Base-by-base conservation (phyloP, 2,797 vertebrate genomes). In the Artibeus lituratus region DNA sequence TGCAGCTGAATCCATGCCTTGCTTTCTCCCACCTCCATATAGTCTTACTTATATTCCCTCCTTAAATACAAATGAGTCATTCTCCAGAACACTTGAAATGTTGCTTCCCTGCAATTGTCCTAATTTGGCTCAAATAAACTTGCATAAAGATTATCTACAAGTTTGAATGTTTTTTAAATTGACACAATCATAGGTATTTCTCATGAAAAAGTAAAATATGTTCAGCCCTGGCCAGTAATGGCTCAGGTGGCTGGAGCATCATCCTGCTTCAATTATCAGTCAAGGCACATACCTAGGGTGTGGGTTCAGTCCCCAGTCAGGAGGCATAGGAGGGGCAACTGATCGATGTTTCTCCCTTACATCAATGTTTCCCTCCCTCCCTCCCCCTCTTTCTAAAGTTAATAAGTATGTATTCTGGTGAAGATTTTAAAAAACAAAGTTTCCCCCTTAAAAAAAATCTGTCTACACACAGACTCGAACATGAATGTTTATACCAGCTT, bases 131-230 rank as follows among this genome's bases (percentile, higher is more conserved):
- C 59, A 83, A 24, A 47, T 65, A 47, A 65, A 65, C 32, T 65
- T 12, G 4, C 47, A 83, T 82, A 83, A 47, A 65, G 21, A 83
- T 83, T 65, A 22, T 83, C 42, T 49, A 49, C 59, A 65, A 57
- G 42, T 65, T 47, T 65, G 59, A 42, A 35, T 3, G 6, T 77
- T 77, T 77, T 32, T 51, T 35, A 59, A 26, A 59, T 59, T 12
- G 10, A 32, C 37, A 44, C 26, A 59, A 67, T 91, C 70, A 5
- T 62, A 93, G 32, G 19, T 91, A 49, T 82, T 93, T 73, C 39
- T 59, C 69, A 74, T 92, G 49, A 95, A 44, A 93, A 95, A 86
- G 55, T 74, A 96, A 93, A 95, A 78, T 12, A 39, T 10, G 59
- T 32, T 65, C 59, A 65, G 59, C 59, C 29, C 26, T 65, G 59